Percentiles rank a stretch among this genome's conserved stretches.
These are phyloP conservation scores for Theristicus caerulescens DNA, from an alignment of 2,113 vertebrate species.

Conservation along the genomic window DNA sequence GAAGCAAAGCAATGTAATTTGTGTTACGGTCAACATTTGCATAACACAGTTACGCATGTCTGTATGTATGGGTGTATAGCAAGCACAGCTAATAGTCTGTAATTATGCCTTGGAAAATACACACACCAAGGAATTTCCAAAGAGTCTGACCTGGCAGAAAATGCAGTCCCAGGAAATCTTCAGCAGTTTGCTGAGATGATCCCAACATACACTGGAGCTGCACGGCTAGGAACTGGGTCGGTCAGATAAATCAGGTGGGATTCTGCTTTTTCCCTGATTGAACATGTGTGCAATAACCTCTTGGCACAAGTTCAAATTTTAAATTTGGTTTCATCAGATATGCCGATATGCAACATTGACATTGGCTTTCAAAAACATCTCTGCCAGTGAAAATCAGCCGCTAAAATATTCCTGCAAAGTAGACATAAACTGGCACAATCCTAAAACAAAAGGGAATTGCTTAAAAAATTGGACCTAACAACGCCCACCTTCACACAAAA, in stretches of 20 bases:
- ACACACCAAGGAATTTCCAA: constrained; percentile 57
- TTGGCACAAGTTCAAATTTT: background rate
- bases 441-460: background rate
- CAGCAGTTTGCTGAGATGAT: background rate
- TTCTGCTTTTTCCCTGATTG: background rate
- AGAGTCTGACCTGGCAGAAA: constrained; percentile 53
- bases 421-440: background rate
- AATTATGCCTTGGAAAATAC: constrained; percentile 63
- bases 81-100: constrained; percentile 40
- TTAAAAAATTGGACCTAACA: background rate
- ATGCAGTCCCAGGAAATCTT: constrained; percentile 9
- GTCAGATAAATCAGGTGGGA: background rate
- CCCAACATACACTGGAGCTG: background rate
- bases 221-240: background rate
- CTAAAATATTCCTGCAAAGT: constrained; percentile 36
- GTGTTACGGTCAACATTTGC: background rate
- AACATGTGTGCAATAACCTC: background rate
- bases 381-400: background rate
- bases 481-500: background rate
- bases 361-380: background rate
- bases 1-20: background rate
- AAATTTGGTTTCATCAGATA: background rate
- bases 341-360: background rate
- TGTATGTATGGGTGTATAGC: constrained; percentile 26
- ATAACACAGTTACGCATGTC: constrained; percentile 42